These are phyloP conservation scores for Incurvaria masculella DNA, from an alignment of 2,888 invertebrate species.

Conservation along the genomic window DNA sequence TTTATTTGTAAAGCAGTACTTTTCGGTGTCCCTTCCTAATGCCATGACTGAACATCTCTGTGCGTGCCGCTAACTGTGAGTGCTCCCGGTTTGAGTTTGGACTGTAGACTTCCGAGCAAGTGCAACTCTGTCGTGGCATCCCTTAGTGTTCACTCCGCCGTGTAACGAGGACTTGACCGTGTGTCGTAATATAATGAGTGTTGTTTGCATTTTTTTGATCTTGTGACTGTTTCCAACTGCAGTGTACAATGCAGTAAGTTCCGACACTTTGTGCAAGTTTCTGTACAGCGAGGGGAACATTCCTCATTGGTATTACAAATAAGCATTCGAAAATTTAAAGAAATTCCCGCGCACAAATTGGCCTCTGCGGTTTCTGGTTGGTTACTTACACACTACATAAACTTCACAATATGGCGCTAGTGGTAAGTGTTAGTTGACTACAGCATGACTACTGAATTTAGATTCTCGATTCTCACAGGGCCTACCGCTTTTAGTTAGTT, in stretches of 20 bases:
- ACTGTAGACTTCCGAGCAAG: not conserved
- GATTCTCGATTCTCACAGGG: not conserved
- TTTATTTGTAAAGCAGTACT: conserved; percentile 56
- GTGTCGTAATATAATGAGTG: not conserved
- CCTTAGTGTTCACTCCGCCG: not conserved
- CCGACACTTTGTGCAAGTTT: not conserved
- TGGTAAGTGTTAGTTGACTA: not conserved
- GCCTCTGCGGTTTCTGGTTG: not conserved
- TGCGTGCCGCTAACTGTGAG: conserved; percentile 1
- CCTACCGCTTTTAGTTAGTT: not conserved
- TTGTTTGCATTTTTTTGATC: not conserved
- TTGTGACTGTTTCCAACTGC: not conserved
- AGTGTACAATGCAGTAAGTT: not conserved
- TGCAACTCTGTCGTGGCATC: not conserved
- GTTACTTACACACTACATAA: not conserved
- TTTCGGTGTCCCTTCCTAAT: not conserved
- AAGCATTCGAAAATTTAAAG: not conserved
- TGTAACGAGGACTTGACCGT: not conserved
- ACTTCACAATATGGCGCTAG: not conserved
- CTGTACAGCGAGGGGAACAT: not conserved
- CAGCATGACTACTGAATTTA: not conserved
- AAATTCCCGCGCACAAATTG: not conserved
- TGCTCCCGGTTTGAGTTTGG: conserved; percentile 1
- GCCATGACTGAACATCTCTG: not conserved
- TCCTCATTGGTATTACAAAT: not conserved